Evolutionary conservation across 2,888 invertebrate species (phyloP).

Genomic region (Thera britannica): DNA sequence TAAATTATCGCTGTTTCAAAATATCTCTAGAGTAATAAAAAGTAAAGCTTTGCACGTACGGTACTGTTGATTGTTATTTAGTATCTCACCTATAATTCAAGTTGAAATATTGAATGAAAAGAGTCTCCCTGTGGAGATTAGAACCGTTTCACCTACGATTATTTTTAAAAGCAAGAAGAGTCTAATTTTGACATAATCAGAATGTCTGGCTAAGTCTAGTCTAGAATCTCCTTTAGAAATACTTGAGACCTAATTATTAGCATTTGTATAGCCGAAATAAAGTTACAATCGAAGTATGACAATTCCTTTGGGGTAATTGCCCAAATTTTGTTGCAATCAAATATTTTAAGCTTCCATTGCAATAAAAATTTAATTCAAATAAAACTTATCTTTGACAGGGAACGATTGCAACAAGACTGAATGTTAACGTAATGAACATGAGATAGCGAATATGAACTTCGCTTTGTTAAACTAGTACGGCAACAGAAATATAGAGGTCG

Average conservation of each 20-base stretch:
- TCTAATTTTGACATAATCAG: constrained; percentile 5
- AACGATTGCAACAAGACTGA: too few relatives aligned
- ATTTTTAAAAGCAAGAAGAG: background rate
- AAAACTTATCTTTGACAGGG: too few relatives aligned
- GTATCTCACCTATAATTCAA: background rate
- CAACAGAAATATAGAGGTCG: too few relatives aligned
- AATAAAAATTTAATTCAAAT: too few relatives aligned
- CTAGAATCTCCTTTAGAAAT: constrained; percentile 3
- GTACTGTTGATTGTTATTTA: background rate
- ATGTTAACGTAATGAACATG: too few relatives aligned
- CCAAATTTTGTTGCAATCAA: too few relatives aligned
- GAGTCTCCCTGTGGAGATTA: background rate
- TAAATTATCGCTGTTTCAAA: constrained; percentile 11
- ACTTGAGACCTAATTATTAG: constrained; percentile 7
- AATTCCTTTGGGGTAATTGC: constrained; percentile 23
- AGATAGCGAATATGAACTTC: too few relatives aligned
- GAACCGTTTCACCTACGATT: background rate
- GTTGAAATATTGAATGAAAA: background rate
- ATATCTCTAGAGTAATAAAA: background rate
- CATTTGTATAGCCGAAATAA: constrained; percentile 25
- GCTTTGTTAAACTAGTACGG: too few relatives aligned
- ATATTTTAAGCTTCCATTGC: too few relatives aligned
- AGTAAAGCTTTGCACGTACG: background rate
- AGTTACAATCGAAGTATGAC: constrained; percentile 15
- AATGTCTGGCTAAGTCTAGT: constrained; percentile 14